These are phyloP conservation scores for Bombylius discolor DNA, from an alignment of 2,888 invertebrate genomes.

Conservation along the genomic window DNA sequence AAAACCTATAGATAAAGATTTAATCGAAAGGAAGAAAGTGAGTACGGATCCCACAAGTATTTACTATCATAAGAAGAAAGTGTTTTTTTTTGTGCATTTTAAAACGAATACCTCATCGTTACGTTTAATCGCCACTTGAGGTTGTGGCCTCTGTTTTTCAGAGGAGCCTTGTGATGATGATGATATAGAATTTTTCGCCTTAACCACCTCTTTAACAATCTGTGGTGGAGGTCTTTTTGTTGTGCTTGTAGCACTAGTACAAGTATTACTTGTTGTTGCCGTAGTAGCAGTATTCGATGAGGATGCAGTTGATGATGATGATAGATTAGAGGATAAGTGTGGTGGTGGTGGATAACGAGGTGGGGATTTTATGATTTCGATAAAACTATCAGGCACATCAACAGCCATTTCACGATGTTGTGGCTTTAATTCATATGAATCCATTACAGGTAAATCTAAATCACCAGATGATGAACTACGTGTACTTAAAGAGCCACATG, in stretches of 20 bases:
- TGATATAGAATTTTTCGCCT: constrained; percentile 22
- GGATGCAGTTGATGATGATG: constrained; percentile 26
- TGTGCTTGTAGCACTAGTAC: constrained; percentile 14
- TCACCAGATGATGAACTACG: constrained; percentile 24
- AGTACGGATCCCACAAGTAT: too few species aligned
- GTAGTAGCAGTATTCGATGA: constrained; percentile 26
- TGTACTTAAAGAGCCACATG: constrained; percentile 23
- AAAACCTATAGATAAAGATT: too few species aligned
- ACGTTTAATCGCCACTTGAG: constrained; percentile 23
- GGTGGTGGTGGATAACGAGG: constrained; percentile 51
- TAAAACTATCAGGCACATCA: constrained; percentile 79
- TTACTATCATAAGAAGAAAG: too few species aligned
- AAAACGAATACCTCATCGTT: constrained; percentile 25
- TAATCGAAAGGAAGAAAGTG: too few species aligned
- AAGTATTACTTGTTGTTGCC: constrained; percentile 20
- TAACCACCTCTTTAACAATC: constrained; percentile 21
- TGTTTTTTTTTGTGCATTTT: too few species aligned
- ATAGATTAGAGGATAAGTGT: constrained; percentile 29
- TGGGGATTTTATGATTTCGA: constrained; percentile 65
- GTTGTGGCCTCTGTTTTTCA: constrained; percentile 22
- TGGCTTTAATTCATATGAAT: constrained; percentile 18
- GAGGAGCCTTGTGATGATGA: constrained; percentile 20
- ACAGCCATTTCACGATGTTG: constrained; percentile 59
- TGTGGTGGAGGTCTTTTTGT: constrained; percentile 18
- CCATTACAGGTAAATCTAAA: constrained; percentile 30